Evolutionary conservation across 2,888 invertebrate species (phyloP).

Genomic region (Caenorhabditis uteleia): DNA sequence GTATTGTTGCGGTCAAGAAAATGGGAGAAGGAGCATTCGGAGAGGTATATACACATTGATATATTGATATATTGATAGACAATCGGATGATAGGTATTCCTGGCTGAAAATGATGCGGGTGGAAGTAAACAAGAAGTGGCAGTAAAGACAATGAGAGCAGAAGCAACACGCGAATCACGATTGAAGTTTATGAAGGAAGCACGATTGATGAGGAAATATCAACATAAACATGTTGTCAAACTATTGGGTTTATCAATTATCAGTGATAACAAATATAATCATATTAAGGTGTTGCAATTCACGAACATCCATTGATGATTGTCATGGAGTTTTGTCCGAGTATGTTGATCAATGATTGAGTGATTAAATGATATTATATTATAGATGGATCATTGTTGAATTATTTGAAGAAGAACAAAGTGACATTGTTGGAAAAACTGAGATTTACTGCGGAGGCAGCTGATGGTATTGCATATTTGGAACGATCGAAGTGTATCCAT

Average conservation of each 20-base stretch:
- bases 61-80: conserved; percentile 7
- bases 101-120: conserved; percentile 47
- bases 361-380: not conserved
- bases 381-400: conserved; percentile 49
- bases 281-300: conserved; percentile 54
- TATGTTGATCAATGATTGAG: not conserved
- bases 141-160: conserved; percentile 59
- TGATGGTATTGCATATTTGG: conserved; percentile 83
- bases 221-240: conserved; percentile 58
- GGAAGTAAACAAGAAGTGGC: conserved; percentile 56
- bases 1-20: conserved; percentile 50
- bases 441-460: conserved; percentile 73
- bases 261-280: not conserved
- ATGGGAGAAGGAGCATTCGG: conserved; percentile 61
- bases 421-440: conserved; percentile 35
- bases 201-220: conserved; percentile 58
- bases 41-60: too few relatives aligned
- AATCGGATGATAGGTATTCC: too few relatives aligned
- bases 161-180: conserved; percentile 51
- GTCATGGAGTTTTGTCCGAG: conserved; percentile 63
- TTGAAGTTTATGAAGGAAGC: conserved; percentile 64
- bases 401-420: conserved; percentile 49
- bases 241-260: conserved; percentile 38
- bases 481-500: conserved; percentile 83
- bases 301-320: conserved; percentile 63